Conservation (phyloP, 2,113 vertebrate genomes). For the Oophaga pumilio region DNA sequence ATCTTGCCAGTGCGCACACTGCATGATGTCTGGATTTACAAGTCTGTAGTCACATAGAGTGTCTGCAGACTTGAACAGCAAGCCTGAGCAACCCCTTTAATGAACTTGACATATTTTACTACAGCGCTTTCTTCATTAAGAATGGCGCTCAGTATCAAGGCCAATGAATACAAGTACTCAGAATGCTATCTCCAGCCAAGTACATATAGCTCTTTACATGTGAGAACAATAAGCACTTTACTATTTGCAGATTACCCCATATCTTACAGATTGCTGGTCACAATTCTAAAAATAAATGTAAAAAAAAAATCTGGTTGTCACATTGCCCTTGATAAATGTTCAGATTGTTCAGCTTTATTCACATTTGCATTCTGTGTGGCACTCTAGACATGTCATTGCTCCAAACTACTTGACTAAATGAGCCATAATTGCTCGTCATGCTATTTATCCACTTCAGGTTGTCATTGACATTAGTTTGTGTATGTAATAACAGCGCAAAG, state of each 20-base stretch:
- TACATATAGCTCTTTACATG: background rate
- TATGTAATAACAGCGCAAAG: background rate
- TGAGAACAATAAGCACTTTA: background rate
- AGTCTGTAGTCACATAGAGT: too few species aligned
- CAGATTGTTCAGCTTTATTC: background rate
- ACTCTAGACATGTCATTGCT: background rate
- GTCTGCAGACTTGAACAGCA: too few species aligned
- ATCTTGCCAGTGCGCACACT: too few species aligned
- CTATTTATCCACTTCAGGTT: conserved; percentile 15
- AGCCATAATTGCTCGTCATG: conserved; percentile 11
- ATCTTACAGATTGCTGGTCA: background rate
- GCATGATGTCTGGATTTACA: too few species aligned
- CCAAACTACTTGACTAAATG: conserved; percentile 8
- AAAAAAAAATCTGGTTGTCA: background rate
- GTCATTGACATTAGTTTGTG: conserved; percentile 23
- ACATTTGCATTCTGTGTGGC: conserved; percentile 7
- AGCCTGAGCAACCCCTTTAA: too few species aligned
- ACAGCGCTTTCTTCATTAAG: too few species aligned
- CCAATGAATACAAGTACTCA: background rate
- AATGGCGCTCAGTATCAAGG: too few species aligned
- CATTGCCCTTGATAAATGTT: background rate
- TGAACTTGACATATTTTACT: too few species aligned
- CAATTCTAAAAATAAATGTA: background rate
- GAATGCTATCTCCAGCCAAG: background rate
- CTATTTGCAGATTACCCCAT: background rate